Evolutionary conservation across 2,888 invertebrate genomes (phyloP).

Genomic region (Zonitis immaculata): DNA sequence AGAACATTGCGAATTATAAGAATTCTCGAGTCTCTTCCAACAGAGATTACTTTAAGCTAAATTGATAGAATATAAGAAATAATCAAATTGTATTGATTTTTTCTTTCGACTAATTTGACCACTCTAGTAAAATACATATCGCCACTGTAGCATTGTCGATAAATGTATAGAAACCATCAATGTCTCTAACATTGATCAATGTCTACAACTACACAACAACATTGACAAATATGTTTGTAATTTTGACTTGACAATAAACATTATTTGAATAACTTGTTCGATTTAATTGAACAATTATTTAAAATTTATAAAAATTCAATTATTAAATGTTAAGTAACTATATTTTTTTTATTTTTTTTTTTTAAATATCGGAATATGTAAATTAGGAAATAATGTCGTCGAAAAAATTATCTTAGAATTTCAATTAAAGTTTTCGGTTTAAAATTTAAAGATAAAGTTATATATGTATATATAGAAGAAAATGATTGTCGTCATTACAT

Average conservation of each 20-base stretch:
- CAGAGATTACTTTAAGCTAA: constrained; percentile 2
- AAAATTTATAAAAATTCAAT: background rate
- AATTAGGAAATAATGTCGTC: background rate
- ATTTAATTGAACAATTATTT: background rate
- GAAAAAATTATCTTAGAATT: background rate
- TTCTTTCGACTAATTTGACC: background rate
- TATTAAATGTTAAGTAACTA: too few relatives aligned
- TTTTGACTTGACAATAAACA: background rate
- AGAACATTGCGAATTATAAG: constrained; percentile 1
- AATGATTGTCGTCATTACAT: too few relatives aligned
- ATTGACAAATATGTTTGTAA: constrained; percentile 17
- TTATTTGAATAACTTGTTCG: background rate
- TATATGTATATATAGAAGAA: too few relatives aligned
- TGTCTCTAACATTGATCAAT: constrained; percentile 20
- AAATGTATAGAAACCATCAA: constrained; percentile 18
- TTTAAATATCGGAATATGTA: constrained; percentile 1
- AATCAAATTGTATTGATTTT: too few relatives aligned
- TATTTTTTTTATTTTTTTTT: too few relatives aligned
- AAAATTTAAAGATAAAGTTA: background rate
- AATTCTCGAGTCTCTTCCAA: background rate
- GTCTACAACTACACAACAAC: constrained; percentile 13
- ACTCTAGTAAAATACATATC: constrained; percentile 19
- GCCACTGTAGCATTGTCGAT: constrained; percentile 20
- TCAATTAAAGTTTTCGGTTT: background rate
- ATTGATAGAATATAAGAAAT: constrained; percentile 1